phyloP scores from a whole-genome alignment of 2,888 invertebrate species.

The Athrips mouffetella region DNA sequence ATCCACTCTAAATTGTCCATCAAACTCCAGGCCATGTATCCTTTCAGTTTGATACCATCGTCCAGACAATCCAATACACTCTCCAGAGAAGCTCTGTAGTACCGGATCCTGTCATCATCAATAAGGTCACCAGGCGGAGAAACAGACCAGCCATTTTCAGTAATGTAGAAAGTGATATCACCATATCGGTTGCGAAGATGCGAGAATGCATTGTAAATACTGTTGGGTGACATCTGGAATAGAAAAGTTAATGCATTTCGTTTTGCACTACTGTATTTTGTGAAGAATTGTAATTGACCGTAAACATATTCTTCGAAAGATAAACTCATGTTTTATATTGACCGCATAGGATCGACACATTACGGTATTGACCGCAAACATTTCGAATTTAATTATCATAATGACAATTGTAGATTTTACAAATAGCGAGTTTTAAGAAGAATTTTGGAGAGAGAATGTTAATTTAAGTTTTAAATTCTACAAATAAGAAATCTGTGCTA shows the following conservation, averaged over 20 bases:
- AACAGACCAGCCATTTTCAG: conserved; percentile 80
- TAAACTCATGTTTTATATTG: too few relatives aligned
- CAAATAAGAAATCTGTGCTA: too few relatives aligned
- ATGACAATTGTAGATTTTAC: too few relatives aligned
- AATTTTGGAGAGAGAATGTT: too few relatives aligned
- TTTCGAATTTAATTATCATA: too few relatives aligned
- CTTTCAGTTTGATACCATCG: conserved; percentile 64
- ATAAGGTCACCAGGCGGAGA: conserved; percentile 36
- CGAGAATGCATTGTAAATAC: conserved; percentile 73
- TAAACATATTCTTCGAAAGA: too few relatives aligned
- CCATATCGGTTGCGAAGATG: conserved; percentile 69
- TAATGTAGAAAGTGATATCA: conserved; percentile 74
- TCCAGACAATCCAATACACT: conserved; percentile 61
- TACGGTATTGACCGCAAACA: too few relatives aligned
- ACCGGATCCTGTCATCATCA: conserved; percentile 65
- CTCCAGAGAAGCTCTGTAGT: conserved; percentile 60
- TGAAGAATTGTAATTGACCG: background rate
- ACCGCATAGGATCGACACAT: too few relatives aligned
- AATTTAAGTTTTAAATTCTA: too few relatives aligned
- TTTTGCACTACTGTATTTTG: background rate
- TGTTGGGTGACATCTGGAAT: conserved; percentile 73
- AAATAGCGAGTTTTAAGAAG: too few relatives aligned
- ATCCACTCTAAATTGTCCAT: conserved; percentile 83
- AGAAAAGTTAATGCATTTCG: background rate
- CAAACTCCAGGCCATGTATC: conserved; percentile 80